phyloP scores from a whole-genome alignment of 2,113 vertebrate genomes.

The Larimichthys crocea region DNA sequence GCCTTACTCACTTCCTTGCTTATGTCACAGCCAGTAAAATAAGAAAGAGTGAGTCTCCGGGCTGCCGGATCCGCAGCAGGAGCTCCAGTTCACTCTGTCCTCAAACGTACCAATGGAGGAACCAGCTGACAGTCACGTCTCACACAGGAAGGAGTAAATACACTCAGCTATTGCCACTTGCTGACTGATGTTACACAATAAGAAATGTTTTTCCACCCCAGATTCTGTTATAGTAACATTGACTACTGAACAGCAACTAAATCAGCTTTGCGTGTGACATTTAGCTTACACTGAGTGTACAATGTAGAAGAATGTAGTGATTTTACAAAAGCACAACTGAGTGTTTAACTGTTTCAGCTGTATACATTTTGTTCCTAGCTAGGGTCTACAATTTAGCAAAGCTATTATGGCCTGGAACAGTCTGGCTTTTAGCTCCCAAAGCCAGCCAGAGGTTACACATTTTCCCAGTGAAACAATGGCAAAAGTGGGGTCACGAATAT shows the following conservation, averaged over 20 bases:
- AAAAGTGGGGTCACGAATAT: conserved; percentile 7
- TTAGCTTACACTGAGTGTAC: background rate
- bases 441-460: background rate
- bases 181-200: conserved; percentile 24
- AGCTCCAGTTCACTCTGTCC: conserved; percentile 55
- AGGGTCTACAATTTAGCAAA: background rate
- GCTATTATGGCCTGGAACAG: background rate
- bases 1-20: conserved; percentile 66
- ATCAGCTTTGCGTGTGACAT: background rate
- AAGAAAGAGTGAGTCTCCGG: conserved; percentile 12
- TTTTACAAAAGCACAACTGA: conserved; percentile 14
- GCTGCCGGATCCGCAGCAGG: conserved; percentile 33
- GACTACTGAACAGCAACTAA: background rate
- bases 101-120: conserved; percentile 55
- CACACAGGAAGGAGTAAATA: conserved; percentile 52
- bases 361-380: background rate
- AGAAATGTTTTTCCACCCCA: background rate
- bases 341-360: background rate
- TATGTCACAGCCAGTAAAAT: conserved; percentile 45
- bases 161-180: conserved; percentile 15
- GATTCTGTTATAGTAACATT: background rate
- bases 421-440: background rate
- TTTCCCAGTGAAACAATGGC: conserved; percentile 9
- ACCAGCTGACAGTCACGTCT: conserved; percentile 66
- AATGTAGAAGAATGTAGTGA: background rate